Percentiles rank a stretch among this genome's conserved stretches.
phyloP scores from a whole-genome alignment of 2,888 invertebrate genomes.

The Cryptocephalus moraei region DNA sequence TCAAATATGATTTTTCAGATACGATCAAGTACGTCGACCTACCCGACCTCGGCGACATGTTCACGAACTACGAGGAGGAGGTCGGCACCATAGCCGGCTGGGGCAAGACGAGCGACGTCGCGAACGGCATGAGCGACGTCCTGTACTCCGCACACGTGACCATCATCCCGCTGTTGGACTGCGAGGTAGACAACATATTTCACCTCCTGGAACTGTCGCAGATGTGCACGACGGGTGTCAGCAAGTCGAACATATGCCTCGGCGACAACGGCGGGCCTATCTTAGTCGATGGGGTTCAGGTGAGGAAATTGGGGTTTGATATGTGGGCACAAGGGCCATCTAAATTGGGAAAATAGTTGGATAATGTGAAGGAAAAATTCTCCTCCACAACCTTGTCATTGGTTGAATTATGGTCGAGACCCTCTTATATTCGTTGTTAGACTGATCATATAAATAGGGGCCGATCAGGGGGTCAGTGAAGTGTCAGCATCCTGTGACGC shows the following conservation, averaged over 20 bases:
- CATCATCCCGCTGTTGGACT: conserved; percentile 10
- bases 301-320: conserved; percentile 1
- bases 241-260: conserved; percentile 12
- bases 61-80: conserved; percentile 7
- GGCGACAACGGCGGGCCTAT: conserved; percentile 15
- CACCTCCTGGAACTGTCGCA: conserved; percentile 8
- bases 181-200: conserved; percentile 8
- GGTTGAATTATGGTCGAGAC: no score
- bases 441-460: no score
- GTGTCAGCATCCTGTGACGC: no score
- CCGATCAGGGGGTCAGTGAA: no score
- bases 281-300: conserved; percentile 12
- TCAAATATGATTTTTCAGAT: no score
- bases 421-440: no score
- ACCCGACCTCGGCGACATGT: conserved; percentile 7
- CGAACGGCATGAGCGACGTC: conserved; percentile 4
- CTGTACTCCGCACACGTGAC: conserved; percentile 10
- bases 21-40: background rate
- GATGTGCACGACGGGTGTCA: conserved; percentile 13
- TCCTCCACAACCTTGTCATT: no score
- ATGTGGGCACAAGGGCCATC: no score
- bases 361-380: no score
- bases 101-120: conserved; percentile 13
- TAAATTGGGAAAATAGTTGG: no score
- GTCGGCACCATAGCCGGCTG: conserved; percentile 11